Percentiles rank a stretch among this genome's conserved stretches.
Evolutionary conservation across 2,113 vertebrate genomes (phyloP).

Genomic region (Dendrocopos noguchii): DNA sequence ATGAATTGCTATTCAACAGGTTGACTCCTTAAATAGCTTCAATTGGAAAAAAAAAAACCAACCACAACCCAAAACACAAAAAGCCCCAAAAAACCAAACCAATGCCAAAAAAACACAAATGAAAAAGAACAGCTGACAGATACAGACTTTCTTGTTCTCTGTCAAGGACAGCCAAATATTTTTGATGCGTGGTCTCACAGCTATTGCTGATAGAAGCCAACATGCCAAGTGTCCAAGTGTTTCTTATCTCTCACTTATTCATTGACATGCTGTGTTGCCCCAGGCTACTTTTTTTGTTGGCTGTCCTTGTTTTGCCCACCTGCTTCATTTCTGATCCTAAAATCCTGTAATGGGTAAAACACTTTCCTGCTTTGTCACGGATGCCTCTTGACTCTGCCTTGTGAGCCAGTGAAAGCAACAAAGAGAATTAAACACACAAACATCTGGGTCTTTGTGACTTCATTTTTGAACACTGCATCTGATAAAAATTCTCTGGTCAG

Average conservation of each 20-base stretch:
- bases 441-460: neutral
- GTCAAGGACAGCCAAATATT: constrained; percentile 56
- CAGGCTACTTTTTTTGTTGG: constrained; percentile 35
- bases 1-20: neutral
- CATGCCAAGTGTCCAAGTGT: constrained; percentile 54
- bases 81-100: too few species aligned
- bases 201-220: constrained; percentile 57
- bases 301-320: constrained; percentile 46
- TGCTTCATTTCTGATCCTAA: constrained; percentile 23
- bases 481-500: neutral
- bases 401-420: neutral
- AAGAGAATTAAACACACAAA: neutral
- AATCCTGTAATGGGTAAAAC: constrained; percentile 18
- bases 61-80: too few species aligned
- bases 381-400: neutral
- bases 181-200: constrained; percentile 46
- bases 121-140: neutral
- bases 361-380: constrained; percentile 6
- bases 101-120: too few species aligned
- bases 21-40: neutral
- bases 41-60: neutral
- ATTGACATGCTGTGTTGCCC: constrained; percentile 33
- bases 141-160: neutral
- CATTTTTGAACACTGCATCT: neutral
- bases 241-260: constrained; percentile 57